Conservation (phyloP, 2,888 invertebrate species). For the Entomobrya multifasciata region DNA sequence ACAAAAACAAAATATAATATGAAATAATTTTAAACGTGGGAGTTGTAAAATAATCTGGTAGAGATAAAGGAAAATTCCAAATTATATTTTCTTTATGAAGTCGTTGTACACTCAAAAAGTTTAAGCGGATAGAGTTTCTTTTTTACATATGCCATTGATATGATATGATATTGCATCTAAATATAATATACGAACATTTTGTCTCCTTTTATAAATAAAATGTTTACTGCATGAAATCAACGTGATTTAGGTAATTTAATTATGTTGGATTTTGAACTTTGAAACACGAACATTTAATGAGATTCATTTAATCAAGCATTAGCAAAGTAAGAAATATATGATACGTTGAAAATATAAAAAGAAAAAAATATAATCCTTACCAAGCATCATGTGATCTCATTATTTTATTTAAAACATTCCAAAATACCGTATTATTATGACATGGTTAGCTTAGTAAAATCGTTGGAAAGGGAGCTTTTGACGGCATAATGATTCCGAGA, state of each 20-base stretch:
- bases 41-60: not conserved
- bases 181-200: too few species aligned
- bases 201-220: too few species aligned
- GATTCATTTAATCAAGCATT: too few species aligned
- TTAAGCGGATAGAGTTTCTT: too few species aligned
- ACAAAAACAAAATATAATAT: not conserved
- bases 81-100: conserved; percentile 26
- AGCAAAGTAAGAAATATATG: too few species aligned
- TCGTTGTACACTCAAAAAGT: too few species aligned
- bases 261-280: not conserved
- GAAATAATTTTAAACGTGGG: not conserved
- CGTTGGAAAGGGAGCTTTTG: not conserved
- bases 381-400: conserved; percentile 54
- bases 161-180: too few species aligned
- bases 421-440: conserved; percentile 12
- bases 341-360: too few species aligned
- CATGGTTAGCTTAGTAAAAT: not conserved
- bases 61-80: not conserved
- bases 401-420: conserved; percentile 46
- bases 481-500: conserved; percentile 43
- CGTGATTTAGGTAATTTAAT: too few species aligned
- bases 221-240: too few species aligned
- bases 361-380: conserved; percentile 7
- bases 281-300: conserved; percentile 38
- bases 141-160: too few species aligned